Conservation (phyloP, 2,888 invertebrate species). For the Phania funesta region DNA sequence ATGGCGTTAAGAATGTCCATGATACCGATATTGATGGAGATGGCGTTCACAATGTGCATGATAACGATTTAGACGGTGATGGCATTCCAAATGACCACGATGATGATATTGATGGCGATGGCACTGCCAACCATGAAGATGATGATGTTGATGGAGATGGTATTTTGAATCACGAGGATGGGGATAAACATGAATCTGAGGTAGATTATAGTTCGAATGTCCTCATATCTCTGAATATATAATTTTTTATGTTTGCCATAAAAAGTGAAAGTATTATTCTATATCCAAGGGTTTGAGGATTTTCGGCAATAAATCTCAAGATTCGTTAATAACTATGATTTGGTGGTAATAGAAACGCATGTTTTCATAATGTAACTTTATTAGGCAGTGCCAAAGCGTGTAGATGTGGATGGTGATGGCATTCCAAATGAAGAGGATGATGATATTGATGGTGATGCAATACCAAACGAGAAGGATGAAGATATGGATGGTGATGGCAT, state of each 20-base stretch:
- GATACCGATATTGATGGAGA: slow-evolving; percentile 70
- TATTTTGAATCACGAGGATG: slow-evolving; percentile 79
- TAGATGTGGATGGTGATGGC: slow-evolving; percentile 75
- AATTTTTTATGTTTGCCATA: not conserved
- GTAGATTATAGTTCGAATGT: slow-evolving; percentile 28
- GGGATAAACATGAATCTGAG: slow-evolving; percentile 68
- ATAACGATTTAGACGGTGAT: slow-evolving; percentile 77
- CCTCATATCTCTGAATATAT: slow-evolving; percentile 2
- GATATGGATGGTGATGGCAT: slow-evolving; percentile 73
- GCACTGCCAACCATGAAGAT: slow-evolving; percentile 72
- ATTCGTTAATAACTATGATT: slow-evolving; percentile 11
- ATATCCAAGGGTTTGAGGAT: not conserved
- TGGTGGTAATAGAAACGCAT: not conserved
- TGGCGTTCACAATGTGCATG: slow-evolving; percentile 77
- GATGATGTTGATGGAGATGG: slow-evolving; percentile 74
- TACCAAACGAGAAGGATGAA: slow-evolving; percentile 70
- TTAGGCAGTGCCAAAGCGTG: slow-evolving; percentile 51
- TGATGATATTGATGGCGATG: slow-evolving; percentile 75
- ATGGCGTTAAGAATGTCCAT: slow-evolving; percentile 69
- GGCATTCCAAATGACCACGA: slow-evolving; percentile 76
- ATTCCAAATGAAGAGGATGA: slow-evolving; percentile 73
- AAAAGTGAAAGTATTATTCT: not conserved
- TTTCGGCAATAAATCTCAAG: not conserved
- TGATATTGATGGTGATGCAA: slow-evolving; percentile 73
- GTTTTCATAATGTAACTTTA: slow-evolving; percentile 36